phyloP scores from a whole-genome alignment of 2,888 invertebrate genomes.

The Mongoloraphidia duomilia region DNA sequence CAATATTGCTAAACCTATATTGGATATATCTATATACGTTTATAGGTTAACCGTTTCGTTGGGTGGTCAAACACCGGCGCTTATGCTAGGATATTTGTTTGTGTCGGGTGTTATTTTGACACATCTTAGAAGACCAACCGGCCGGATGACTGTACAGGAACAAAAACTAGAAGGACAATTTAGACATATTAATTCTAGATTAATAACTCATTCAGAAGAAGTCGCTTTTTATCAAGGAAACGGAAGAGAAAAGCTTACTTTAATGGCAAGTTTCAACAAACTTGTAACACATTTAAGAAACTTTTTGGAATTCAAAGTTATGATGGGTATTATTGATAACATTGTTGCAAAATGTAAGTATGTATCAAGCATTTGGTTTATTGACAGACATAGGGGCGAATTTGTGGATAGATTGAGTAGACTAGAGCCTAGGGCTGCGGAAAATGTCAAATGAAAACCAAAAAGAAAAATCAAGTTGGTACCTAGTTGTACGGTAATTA shows the following conservation, averaged over 20 bases:
- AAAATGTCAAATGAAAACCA: too few species aligned
- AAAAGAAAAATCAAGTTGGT: too few species aligned
- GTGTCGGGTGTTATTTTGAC: slow-evolving; percentile 79
- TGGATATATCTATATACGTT: slow-evolving; percentile 90
- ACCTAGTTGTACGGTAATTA: too few species aligned
- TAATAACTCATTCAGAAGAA: slow-evolving; percentile 96
- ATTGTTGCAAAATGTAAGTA: slow-evolving; percentile 86
- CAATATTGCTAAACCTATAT: slow-evolving; percentile 86
- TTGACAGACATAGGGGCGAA: background rate
- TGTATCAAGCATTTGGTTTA: background rate
- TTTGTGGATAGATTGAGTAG: too few species aligned
- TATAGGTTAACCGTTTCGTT: slow-evolving; percentile 76
- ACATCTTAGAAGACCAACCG: slow-evolving; percentile 74
- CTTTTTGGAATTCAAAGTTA: slow-evolving; percentile 76
- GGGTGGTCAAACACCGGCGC: slow-evolving; percentile 78
- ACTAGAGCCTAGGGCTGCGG: too few species aligned
- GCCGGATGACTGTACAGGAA: slow-evolving; percentile 77
- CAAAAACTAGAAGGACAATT: slow-evolving; percentile 98
- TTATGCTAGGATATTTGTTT: slow-evolving; percentile 77
- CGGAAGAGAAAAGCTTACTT: slow-evolving; percentile 72
- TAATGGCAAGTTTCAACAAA: slow-evolving; percentile 80
- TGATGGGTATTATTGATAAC: slow-evolving; percentile 92
- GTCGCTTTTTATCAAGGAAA: slow-evolving; percentile 73
- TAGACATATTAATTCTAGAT: slow-evolving; percentile 86
- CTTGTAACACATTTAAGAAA: slow-evolving; percentile 70